Conservation (phyloP, 2,888 invertebrate species). For the Bellardia pandia region DNA sequence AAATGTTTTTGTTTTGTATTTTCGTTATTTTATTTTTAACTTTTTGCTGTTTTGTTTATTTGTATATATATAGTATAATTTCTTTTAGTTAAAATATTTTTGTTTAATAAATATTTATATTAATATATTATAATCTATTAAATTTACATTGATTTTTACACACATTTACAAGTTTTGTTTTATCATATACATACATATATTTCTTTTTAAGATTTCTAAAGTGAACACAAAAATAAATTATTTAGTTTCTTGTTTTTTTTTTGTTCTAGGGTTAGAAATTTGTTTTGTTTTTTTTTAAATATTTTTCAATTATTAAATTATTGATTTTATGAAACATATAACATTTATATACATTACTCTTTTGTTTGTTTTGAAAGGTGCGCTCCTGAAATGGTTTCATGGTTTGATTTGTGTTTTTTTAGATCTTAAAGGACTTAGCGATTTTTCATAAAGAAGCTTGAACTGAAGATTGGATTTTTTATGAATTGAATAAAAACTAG, state of each 20-base stretch:
- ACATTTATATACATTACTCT: constrained; percentile 46
- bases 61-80: constrained; percentile 17
- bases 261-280: constrained; percentile 2
- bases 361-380: constrained; percentile 50
- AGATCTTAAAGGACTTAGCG: constrained; percentile 9
- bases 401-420: constrained; percentile 54
- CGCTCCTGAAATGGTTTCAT: constrained; percentile 65
- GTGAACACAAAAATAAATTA: constrained; percentile 64
- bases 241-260: constrained; percentile 20
- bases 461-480: background rate
- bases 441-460: background rate
- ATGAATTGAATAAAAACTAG: too few relatives aligned
- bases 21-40: background rate
- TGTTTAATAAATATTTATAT: constrained; percentile 19
- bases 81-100: constrained; percentile 31
- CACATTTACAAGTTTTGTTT: constrained; percentile 61
- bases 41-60: constrained; percentile 4
- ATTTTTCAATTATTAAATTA: constrained; percentile 34
- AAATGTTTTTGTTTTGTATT: constrained; percentile 27
- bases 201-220: constrained; percentile 25
- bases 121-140: constrained; percentile 22
- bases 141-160: constrained; percentile 68
- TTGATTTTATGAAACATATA: constrained; percentile 37
- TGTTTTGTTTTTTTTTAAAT: constrained; percentile 9
- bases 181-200: too few relatives aligned